A percentile compares a stretch with the other conserved stretches of the same genome.
phyloP scores from a whole-genome alignment of 2,888 invertebrate genomes.

The Sminthurinus aureus region DNA sequence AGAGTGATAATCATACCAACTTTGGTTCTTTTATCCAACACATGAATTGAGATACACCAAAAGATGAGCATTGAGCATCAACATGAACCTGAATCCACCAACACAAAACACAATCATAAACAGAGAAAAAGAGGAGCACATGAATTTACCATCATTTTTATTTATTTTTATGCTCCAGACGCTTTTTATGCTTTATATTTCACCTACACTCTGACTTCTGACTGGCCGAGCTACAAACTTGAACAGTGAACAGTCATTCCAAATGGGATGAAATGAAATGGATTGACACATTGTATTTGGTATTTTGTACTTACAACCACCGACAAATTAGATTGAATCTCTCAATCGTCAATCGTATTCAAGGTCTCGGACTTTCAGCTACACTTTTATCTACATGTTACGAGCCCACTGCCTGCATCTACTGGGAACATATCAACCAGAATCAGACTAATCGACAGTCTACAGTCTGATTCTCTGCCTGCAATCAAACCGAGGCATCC shows the following conservation, averaged over 20 bases:
- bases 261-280: not conserved
- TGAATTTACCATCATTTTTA: conserved; percentile 20
- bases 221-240: conserved; percentile 18
- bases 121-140: not conserved
- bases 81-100: not conserved
- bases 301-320: conserved; percentile 11
- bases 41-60: not conserved
- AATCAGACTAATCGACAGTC: conserved; percentile 8
- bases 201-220: too few species aligned
- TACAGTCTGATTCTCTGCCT: not conserved
- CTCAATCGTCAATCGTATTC: conserved; percentile 31
- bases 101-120: not conserved
- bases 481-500: not conserved
- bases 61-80: not conserved
- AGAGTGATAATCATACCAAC: not conserved
- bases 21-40: not conserved
- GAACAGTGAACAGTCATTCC: conserved; percentile 29
- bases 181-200: conserved; percentile 19
- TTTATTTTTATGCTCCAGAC: conserved; percentile 37
- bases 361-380: conserved; percentile 30
- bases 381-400: not conserved
- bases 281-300: conserved; percentile 36
- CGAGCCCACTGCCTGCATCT: not conserved
- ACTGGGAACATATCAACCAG: not conserved
- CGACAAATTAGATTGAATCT: conserved; percentile 36